Evolutionary conservation across 2,113 vertebrate species (phyloP).

Genomic region (Megalops atlanticus): DNA sequence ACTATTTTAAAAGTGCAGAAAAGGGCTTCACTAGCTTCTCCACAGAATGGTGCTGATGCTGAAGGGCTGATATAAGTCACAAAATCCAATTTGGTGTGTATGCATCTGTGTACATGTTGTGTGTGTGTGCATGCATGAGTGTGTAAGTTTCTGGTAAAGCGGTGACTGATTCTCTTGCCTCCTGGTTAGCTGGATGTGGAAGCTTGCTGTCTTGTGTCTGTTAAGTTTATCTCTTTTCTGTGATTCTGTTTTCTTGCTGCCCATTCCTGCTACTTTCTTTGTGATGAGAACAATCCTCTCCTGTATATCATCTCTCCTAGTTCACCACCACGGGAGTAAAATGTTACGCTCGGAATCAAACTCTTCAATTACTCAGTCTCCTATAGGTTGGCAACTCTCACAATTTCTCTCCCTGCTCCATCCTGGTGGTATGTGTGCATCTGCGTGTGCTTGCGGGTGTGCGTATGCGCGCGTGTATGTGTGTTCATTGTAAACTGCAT

Average conservation of each 20-base stretch:
- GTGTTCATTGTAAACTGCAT: constrained; percentile 64
- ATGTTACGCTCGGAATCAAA: constrained; percentile 99
- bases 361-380: constrained; percentile 99
- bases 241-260: constrained; percentile 73
- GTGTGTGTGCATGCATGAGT: not conserved
- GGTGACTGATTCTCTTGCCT: constrained; percentile 45
- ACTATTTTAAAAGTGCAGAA: too few species aligned
- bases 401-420: constrained; percentile 83
- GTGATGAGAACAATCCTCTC: constrained; percentile 74
- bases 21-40: too few species aligned
- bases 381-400: constrained; percentile 99
- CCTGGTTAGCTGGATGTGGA: constrained; percentile 52
- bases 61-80: not conserved
- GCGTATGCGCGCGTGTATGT: constrained; percentile 49
- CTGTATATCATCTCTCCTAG: constrained; percentile 93
- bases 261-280: constrained; percentile 70
- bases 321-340: constrained; percentile 99
- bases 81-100: constrained; percentile 16
- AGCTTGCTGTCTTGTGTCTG: constrained; percentile 66
- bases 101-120: not conserved
- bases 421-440: constrained; percentile 77
- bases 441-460: constrained; percentile 63
- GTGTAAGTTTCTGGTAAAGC: constrained; percentile 18
- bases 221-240: constrained; percentile 69
- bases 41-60: too few species aligned